These are phyloP conservation scores for Eulithis testata DNA, from an alignment of 2,888 invertebrate species.

Conservation along the genomic window DNA sequence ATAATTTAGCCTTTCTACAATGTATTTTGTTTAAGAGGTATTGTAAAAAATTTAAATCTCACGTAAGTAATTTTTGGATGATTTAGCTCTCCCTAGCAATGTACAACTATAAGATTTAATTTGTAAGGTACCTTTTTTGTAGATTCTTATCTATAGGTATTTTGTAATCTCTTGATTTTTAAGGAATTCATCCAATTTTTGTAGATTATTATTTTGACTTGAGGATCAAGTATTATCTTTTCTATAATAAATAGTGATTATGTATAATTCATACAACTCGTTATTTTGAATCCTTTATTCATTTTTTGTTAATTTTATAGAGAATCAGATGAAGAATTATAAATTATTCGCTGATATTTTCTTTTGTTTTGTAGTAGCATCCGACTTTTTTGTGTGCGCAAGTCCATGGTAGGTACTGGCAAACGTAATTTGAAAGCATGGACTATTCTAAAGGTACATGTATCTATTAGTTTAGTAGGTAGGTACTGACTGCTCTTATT, in stretches of 20 bases:
- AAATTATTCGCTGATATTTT: slow-evolving; percentile 13
- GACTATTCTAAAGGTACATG: background rate
- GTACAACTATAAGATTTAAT: slow-evolving; percentile 81
- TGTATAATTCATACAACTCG: slow-evolving; percentile 59
- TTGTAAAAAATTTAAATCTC: slow-evolving; percentile 55
- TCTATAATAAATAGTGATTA: slow-evolving; percentile 71
- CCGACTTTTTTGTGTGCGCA: background rate
- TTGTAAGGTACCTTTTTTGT: slow-evolving; percentile 79
- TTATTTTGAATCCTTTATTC: slow-evolving; percentile 55
- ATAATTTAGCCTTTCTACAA: slow-evolving; percentile 40
- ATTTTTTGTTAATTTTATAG: background rate
- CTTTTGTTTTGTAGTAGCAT: slow-evolving; percentile 9
- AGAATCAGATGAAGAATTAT: slow-evolving; percentile 11
- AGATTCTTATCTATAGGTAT: slow-evolving; percentile 79
- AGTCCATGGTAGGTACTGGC: background rate
- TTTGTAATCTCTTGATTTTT: slow-evolving; percentile 81
- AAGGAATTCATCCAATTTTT: slow-evolving; percentile 68
- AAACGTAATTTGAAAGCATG: background rate
- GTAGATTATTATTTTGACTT: slow-evolving; percentile 70
- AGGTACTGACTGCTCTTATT: slow-evolving; percentile 35
- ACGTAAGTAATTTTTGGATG: slow-evolving; percentile 74
- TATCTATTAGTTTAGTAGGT: background rate
- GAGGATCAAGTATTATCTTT: slow-evolving; percentile 77
- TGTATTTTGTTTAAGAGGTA: slow-evolving; percentile 56
- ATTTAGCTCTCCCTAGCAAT: slow-evolving; percentile 78